A percentile compares a stretch with the other conserved stretches of the same genome.
Conservation (phyloP, 2,797 vertebrate genomes). For the Rousettus madagascariensis region DNA sequence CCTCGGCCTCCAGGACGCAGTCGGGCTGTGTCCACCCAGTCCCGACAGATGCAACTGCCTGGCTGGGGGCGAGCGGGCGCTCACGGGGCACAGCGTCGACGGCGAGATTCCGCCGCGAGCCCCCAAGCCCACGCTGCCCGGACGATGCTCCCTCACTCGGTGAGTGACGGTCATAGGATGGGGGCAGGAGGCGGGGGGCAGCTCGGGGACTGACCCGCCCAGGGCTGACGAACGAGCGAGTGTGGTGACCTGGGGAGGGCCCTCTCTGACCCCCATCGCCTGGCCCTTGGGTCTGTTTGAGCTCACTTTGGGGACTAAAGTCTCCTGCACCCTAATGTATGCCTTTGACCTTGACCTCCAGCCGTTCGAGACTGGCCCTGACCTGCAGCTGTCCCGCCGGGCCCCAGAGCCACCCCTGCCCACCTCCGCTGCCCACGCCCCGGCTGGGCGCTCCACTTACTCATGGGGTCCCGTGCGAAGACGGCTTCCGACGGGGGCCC, state of each 20-base stretch:
- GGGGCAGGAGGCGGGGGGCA: neutral
- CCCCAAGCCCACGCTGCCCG: rapidly evolving
- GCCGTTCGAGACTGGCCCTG: neutral
- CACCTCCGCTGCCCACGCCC: neutral
- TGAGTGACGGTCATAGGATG: no score
- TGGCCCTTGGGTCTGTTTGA: neutral
- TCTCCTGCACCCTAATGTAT: neutral
- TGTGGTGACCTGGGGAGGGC: neutral
- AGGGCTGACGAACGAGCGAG: no score
- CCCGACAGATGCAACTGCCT: neutral
- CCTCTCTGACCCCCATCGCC: neutral
- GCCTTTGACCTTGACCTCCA: neutral
- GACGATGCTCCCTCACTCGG: neutral
- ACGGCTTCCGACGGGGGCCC: constrained; percentile 88
- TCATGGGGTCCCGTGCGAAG: constrained; percentile 86
- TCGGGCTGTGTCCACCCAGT: neutral
- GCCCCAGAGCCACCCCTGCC: neutral
- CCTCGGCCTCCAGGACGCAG: neutral
- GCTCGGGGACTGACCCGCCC: neutral
- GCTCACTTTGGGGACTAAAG: neutral
- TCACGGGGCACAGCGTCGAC: rapidly evolving
- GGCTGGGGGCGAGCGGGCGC: neutral
- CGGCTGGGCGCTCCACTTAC: constrained; percentile 81
- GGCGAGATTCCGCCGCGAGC: neutral
- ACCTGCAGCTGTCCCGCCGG: rapidly evolving